Percentiles rank a stretch among this genome's conserved stretches.
phyloP scores from a whole-genome alignment of 2,113 vertebrate species.

The Tiliqua scincoides region DNA sequence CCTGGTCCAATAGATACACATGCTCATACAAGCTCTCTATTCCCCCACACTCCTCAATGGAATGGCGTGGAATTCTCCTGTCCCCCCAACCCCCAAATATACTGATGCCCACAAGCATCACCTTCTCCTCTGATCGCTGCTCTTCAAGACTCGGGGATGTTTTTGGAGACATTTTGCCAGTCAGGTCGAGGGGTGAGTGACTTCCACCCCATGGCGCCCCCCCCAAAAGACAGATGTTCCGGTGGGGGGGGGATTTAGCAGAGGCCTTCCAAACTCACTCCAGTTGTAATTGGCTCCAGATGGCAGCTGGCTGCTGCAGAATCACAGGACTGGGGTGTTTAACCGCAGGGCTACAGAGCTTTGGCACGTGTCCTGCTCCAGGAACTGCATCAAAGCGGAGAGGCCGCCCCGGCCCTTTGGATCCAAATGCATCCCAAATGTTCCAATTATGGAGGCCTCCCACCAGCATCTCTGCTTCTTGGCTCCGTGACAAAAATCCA shows the following conservation, averaged over 20 bases:
- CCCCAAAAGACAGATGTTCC: not conserved
- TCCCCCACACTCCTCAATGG: no score
- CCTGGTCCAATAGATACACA: no score
- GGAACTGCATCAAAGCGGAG: constrained; percentile 35
- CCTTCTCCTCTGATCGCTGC: not conserved
- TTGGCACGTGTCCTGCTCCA: constrained; percentile 21
- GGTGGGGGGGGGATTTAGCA: not conserved
- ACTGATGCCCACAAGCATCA: not conserved
- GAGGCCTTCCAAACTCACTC: constrained; percentile 13
- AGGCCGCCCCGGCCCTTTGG: not conserved
- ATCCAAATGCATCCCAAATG: constrained; percentile 42
- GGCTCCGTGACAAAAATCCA: not conserved
- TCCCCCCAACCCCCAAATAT: no score
- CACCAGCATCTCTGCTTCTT: constrained; percentile 4
- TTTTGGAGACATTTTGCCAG: not conserved
- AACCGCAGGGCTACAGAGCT: constrained; percentile 7
- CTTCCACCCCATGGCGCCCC: no score
- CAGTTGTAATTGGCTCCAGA: not conserved
- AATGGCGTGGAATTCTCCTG: not conserved
- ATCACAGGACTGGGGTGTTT: not conserved
- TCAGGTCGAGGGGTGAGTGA: fast-evolving
- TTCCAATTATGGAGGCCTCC: not conserved
- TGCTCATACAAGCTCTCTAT: no score
- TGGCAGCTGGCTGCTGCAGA: not conserved
- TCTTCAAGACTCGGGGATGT: fast-evolving